phyloP scores from a whole-genome alignment of 2,113 vertebrate species.

The Notothenia rossii region DNA sequence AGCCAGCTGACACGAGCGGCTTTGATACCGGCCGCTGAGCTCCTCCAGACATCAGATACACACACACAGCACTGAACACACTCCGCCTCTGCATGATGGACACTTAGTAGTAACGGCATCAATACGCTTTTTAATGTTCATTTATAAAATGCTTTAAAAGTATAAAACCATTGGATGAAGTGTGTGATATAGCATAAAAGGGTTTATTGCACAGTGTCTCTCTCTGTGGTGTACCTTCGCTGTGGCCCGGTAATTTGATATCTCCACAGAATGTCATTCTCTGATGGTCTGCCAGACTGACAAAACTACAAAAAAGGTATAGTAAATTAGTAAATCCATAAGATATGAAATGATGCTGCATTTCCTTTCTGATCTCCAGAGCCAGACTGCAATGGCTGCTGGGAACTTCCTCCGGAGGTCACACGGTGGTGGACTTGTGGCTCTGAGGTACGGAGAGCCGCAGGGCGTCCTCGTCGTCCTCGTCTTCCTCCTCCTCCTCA shows the following conservation, averaged over 20 bases:
- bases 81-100: slow-evolving; percentile 46
- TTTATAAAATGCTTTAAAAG: slow-evolving; percentile 74
- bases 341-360: slow-evolving; percentile 64
- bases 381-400: slow-evolving; percentile 6
- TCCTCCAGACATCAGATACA: slow-evolving; percentile 34
- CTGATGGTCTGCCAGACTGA: slow-evolving; percentile 16
- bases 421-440: slow-evolving; percentile 92
- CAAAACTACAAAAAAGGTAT: slow-evolving; percentile 1
- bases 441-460: slow-evolving; percentile 71
- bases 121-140: slow-evolving; percentile 47
- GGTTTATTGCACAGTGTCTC: slow-evolving; percentile 88
- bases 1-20: slow-evolving; percentile 35
- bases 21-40: slow-evolving; percentile 56
- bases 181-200: slow-evolving; percentile 82
- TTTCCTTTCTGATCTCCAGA: slow-evolving; percentile 37
- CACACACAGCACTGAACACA: slow-evolving; percentile 6
- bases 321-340: slow-evolving; percentile 20
- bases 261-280: slow-evolving; percentile 4
- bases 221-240: slow-evolving; percentile 62
- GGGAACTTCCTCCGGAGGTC: slow-evolving; percentile 58
- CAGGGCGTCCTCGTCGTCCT: slow-evolving; percentile 89
- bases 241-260: slow-evolving; percentile 28
- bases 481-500: slow-evolving; percentile 89
- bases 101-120: slow-evolving; percentile 62
- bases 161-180: slow-evolving; percentile 75